A percentile compares a stretch with the other conserved stretches of the same genome.
Evolutionary conservation across 2,888 invertebrate genomes (phyloP).

Genomic region (Unio pictorum): DNA sequence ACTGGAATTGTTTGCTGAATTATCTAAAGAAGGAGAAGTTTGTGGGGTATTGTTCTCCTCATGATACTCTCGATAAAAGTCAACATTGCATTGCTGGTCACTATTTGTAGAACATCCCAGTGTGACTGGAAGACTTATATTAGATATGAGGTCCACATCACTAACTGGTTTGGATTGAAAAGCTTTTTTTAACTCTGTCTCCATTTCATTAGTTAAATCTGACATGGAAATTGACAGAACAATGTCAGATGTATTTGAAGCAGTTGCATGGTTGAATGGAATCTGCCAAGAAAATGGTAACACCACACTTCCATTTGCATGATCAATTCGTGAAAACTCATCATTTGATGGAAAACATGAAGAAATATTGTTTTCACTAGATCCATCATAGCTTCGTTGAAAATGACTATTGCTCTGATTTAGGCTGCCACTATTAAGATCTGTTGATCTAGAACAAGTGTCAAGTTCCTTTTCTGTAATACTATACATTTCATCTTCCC

Average conservation of each 20-base stretch:
- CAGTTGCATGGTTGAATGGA: neutral
- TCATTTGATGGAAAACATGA: neutral
- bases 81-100: too few species aligned
- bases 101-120: neutral
- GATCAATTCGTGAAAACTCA: conserved; percentile 4
- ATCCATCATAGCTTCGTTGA: conserved; percentile 41
- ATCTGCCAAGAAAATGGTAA: too few species aligned
- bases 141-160: conserved; percentile 17
- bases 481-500: conserved; percentile 74
- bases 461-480: conserved; percentile 35
- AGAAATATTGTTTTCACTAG: conserved; percentile 7
- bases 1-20: too few species aligned
- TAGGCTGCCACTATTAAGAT: conserved; percentile 27
- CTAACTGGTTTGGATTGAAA: conserved; percentile 29
- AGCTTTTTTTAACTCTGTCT: conserved; percentile 56
- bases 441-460: conserved; percentile 17
- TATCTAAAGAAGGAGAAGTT: too few species aligned
- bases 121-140: conserved; percentile 21
- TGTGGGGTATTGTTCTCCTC: too few species aligned
- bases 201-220: conserved; percentile 63
- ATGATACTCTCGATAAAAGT: too few species aligned
- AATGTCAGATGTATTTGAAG: conserved; percentile 33
- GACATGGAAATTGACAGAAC: conserved; percentile 59
- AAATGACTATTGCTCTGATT: conserved; percentile 46
- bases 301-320: neutral